phyloP scores from a whole-genome alignment of 2,797 vertebrate genomes.

The Pelobates cultripes region DNA sequence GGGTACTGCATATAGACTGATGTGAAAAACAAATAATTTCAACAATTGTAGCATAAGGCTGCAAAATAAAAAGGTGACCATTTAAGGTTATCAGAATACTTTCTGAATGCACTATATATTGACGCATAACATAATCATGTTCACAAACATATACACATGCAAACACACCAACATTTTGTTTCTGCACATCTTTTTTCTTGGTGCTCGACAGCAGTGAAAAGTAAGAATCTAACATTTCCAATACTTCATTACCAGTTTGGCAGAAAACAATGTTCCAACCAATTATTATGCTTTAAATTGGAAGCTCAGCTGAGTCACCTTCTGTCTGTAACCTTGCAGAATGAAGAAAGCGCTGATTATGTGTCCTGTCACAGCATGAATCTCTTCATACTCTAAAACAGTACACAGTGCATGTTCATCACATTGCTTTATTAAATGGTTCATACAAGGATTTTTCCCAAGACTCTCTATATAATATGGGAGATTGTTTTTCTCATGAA shows the following conservation, averaged over 20 bases:
- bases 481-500: too few species aligned
- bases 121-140: too few species aligned
- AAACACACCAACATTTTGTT: not conserved
- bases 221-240: not conserved
- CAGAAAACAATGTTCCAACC: not conserved
- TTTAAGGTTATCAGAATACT: too few species aligned
- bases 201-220: not conserved
- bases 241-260: not conserved
- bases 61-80: too few species aligned
- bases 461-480: not conserved
- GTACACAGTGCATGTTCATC: not conserved
- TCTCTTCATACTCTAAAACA: not conserved
- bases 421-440: not conserved
- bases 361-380: not conserved
- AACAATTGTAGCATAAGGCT: too few species aligned
- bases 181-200: not conserved
- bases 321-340: not conserved
- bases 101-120: too few species aligned
- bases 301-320: not conserved
- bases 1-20: too few species aligned
- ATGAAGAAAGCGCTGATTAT: not conserved
- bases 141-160: too few species aligned
- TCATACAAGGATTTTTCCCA: not conserved
- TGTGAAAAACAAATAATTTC: too few species aligned
- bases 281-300: not conserved